Evolutionary conservation across 2,113 vertebrate genomes (phyloP).

Genomic region (Daubentonia madagascariensis): DNA sequence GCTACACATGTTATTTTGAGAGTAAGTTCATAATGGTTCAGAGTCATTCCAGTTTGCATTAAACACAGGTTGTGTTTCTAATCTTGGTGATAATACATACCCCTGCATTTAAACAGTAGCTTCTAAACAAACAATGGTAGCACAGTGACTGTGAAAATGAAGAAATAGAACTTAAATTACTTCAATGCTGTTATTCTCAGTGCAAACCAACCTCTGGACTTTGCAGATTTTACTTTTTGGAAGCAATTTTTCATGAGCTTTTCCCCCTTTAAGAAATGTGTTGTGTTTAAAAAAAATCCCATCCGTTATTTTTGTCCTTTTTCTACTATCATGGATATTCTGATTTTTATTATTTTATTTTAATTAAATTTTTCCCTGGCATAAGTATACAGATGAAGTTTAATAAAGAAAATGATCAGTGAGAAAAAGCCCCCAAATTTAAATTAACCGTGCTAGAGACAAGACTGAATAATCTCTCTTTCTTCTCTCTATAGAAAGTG

Average conservation of each 20-base stretch:
- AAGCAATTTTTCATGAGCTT: not conserved
- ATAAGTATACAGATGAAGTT: not conserved
- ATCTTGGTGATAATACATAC: not conserved
- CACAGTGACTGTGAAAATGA: not conserved
- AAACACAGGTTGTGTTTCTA: not conserved
- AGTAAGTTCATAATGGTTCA: not conserved
- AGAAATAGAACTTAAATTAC: not conserved
- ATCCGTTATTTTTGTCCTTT: not conserved
- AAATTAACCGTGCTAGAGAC: not conserved
- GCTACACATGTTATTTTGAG: not conserved
- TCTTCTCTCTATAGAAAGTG: not conserved
- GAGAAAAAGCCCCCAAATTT: not conserved
- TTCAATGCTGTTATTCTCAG: not conserved
- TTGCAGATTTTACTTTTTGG: not conserved
- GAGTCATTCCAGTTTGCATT: not conserved
- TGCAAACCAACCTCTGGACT: not conserved
- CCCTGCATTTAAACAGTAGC: not conserved
- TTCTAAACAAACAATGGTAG: not conserved
- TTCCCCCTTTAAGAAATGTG: not conserved
- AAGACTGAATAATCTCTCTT: not conserved
- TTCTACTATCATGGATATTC: not conserved
- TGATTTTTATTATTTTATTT: conserved; percentile 27
- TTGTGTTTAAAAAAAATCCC: not conserved
- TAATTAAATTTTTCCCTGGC: not conserved
- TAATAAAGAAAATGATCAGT: not conserved